A percentile compares a stretch with the other conserved stretches of the same genome.
phyloP scores from a whole-genome alignment of 2,113 vertebrate species.

The Atlantisia rogersi region DNA sequence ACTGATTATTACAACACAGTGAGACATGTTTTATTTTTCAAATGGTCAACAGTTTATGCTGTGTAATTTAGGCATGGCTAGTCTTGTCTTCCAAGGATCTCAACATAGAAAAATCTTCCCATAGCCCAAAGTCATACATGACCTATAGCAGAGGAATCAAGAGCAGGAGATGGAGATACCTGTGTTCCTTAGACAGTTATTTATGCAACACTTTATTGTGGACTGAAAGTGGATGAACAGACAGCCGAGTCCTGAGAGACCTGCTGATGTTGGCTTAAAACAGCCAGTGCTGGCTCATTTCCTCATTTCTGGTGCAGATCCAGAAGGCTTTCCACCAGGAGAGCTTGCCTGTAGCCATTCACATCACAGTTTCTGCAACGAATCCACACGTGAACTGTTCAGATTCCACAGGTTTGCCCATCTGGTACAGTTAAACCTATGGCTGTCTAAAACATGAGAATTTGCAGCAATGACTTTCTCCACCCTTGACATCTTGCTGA shows the following conservation, averaged over 20 bases:
- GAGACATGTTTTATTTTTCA: not conserved
- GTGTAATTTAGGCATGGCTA: not conserved
- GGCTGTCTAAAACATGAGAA: not conserved
- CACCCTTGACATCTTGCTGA: conserved; percentile 62
- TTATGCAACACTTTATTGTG: conserved; percentile 21
- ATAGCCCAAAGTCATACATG: not conserved
- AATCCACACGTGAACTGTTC: conserved; percentile 16
- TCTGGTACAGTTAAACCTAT: conserved; percentile 33
- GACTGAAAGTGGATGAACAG: conserved; percentile 7
- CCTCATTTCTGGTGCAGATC: conserved; percentile 50
- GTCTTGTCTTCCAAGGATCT: not conserved
- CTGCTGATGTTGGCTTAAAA: conserved; percentile 54
- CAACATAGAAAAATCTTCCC: not conserved
- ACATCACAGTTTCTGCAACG: conserved; percentile 12
- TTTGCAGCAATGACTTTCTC: conserved; percentile 52
- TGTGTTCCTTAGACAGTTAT: conserved; percentile 12
- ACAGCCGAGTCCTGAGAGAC: conserved; percentile 60
- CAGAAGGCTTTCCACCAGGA: conserved; percentile 68
- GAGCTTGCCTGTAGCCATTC: conserved; percentile 33
- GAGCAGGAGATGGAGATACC: not conserved
- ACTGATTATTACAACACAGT: not conserved
- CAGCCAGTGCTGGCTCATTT: conserved; percentile 40
- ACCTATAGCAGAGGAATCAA: not conserved
- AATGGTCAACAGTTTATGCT: not conserved
- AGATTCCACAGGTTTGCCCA: conserved; percentile 63